phyloP scores from a whole-genome alignment of 2,797 vertebrate species.

The Enteromius unitaeniatus region DNA sequence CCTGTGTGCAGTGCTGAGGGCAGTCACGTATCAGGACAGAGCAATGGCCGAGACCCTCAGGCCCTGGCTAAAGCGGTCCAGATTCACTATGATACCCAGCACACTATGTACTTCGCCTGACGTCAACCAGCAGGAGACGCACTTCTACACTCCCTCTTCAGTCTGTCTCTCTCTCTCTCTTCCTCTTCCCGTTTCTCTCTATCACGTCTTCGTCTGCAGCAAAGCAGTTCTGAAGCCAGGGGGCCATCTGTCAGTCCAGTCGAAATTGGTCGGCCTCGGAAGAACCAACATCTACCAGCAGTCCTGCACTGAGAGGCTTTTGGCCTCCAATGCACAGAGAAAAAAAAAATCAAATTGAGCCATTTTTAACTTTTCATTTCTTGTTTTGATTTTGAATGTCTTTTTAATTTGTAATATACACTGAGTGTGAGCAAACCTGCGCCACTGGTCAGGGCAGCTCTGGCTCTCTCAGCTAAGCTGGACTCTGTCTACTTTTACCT shows the following conservation, averaged over 20 bases:
- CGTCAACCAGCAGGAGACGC: conserved; percentile 68
- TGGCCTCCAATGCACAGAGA: conserved; percentile 82
- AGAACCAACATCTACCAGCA: conserved; percentile 90
- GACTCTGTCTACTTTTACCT: conserved; percentile 97
- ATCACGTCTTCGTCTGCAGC: conserved; percentile 71
- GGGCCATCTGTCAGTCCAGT: conserved; percentile 66
- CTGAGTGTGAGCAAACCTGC: conserved; percentile 84
- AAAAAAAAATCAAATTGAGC: conserved; percentile 83
- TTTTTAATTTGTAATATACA: conserved; percentile 81
- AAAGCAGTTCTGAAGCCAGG: conserved; percentile 73
- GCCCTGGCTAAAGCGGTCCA: conserved; percentile 98
- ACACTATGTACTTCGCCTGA: conserved; percentile 99
- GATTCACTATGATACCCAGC: conserved; percentile 99
- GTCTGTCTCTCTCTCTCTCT: conserved; percentile 36
- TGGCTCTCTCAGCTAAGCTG: conserved; percentile 82
- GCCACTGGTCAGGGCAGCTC: conserved; percentile 79
- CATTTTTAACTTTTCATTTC: conserved; percentile 81
- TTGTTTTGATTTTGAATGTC: conserved; percentile 76
- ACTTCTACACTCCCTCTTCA: conserved; percentile 58
- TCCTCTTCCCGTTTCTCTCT: conserved; percentile 54
- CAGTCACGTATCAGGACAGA: conserved; percentile 99
- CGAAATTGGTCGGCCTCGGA: conserved; percentile 65
- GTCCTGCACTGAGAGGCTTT: conserved; percentile 82
- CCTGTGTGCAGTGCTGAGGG: conserved; percentile 88
- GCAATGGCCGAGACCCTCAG: conserved; percentile 96